These are phyloP conservation scores for Cheiracanthium punctorium DNA, from an alignment of 2,888 invertebrate species.

Conservation along the genomic window DNA sequence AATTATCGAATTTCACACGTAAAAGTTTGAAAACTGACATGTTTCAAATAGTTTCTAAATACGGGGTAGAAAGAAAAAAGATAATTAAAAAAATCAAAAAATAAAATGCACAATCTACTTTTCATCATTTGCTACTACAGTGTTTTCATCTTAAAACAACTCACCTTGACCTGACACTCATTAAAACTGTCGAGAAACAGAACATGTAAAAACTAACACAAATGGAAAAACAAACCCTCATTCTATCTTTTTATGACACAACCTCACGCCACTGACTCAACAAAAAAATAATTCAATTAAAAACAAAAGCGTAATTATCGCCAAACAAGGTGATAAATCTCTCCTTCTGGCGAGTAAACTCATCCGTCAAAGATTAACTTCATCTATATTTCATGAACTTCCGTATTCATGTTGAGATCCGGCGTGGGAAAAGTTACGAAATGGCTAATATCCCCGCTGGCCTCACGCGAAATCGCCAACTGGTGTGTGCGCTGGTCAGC, in stretches of 20 bases:
- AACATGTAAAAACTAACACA: neutral
- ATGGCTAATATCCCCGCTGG: conserved; percentile 7
- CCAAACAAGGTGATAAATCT: conserved; percentile 29
- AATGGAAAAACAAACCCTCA: neutral
- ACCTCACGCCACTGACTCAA: no score
- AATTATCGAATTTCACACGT: no score
- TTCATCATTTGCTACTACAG: no score
- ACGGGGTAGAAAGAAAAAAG: no score
- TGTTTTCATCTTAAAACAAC: no score
- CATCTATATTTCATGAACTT: conserved; percentile 70
- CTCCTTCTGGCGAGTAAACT: neutral
- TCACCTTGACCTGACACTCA: neutral
- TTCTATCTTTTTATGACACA: no score
- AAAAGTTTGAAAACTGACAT: no score
- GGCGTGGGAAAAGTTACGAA: conserved; percentile 56
- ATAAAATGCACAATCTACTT: no score
- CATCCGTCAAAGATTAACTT: conserved; percentile 38
- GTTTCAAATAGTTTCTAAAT: no score
- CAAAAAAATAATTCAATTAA: no score
- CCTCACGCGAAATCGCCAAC: conserved; percentile 8
- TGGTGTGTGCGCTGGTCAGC: neutral
- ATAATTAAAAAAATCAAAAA: no score
- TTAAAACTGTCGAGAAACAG: neutral
- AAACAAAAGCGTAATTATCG: conserved; percentile 10
- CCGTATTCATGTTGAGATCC: conserved; percentile 51